Evolutionary conservation across 2,113 vertebrate species (phyloP), one percentile per base, ranked within the genome.

Genomic region (Limanda limanda): DNA sequence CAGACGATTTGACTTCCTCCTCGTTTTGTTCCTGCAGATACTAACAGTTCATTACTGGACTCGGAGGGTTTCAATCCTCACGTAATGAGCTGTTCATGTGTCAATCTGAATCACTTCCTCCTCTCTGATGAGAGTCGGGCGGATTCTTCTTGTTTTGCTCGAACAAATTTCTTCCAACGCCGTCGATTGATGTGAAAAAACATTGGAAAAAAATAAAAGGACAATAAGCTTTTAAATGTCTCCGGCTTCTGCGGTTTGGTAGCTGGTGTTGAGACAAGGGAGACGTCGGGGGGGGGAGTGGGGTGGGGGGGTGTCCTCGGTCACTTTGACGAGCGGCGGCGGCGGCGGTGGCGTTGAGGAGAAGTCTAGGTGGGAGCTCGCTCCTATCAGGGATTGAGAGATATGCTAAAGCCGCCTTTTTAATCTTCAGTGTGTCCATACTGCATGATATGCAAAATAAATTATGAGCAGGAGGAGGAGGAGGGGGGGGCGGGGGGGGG

Each of bases 361-460:
- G 85, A 85, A 88, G 81, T 78, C 76, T 88, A 90, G 90, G 91
- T 90, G 81, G 87, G 82, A 83, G 86, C 84, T 60, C 76, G 70
- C 20, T 81, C 74, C 89, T 93, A 92, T 92, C 93, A 89, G 90
- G 91, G 88, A 92, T 87, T 86, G 81, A 27, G 80, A 89, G 92
- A 95, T 93, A 93, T 78, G 92, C 89, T 75, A 86, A 89, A 94
- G 91, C 91, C 71, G 84, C 86, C 89, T 84, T 93, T 92, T 92
- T 94, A 90, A 91, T 82, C 85, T 71, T 5, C 42, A 74, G 84
- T 72, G 74, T 84, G 92, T 95, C 92, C 92, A 35, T 74, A 71
- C 90, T 86, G 89, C 72, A 88, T 91, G 90, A 93, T 92, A 93
- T 93, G 92, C 92, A 88, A 93, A 91, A 92, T 90, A 91, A 93